phyloP scores from a whole-genome alignment of 2,113 vertebrate species.

The Carlito syrichta region DNA sequence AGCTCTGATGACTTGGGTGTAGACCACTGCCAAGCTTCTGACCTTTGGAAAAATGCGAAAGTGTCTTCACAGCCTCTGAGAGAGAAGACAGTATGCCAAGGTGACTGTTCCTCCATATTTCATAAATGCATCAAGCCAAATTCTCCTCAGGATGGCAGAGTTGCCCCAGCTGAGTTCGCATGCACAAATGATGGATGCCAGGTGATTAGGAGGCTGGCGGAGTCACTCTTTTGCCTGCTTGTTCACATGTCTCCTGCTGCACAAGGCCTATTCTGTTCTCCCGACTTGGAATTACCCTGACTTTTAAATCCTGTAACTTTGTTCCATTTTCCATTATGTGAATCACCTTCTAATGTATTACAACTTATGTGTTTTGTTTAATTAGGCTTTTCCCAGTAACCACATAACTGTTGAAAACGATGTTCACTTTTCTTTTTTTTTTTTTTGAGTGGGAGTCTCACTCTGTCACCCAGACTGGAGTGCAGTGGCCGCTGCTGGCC shows the following conservation, averaged over 20 bases:
- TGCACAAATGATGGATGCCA: neutral
- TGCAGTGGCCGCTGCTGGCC: no score
- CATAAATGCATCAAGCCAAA: neutral
- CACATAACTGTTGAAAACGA: neutral
- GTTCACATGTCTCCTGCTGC: neutral
- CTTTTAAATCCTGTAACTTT: neutral
- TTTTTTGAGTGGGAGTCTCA: no score
- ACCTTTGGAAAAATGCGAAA: neutral
- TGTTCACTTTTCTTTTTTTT: neutral
- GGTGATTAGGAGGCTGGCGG: neutral
- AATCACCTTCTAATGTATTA: neutral
- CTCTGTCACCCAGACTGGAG: no score
- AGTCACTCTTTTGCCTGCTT: neutral
- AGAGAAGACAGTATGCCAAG: neutral
- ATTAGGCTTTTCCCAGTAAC: neutral
- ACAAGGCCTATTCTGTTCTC: neutral
- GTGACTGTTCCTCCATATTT: neutral
- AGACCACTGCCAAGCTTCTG: neutral
- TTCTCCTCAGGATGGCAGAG: neutral
- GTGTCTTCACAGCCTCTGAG: neutral
- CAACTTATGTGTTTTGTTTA: neutral
- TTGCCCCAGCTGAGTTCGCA: neutral
- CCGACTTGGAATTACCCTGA: neutral
- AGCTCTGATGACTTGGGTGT: neutral
- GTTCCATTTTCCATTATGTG: neutral